Percentiles rank a stretch among this genome's conserved stretches.
Conservation (phyloP, 2,888 invertebrate species). For the Cephalotes varians region DNA sequence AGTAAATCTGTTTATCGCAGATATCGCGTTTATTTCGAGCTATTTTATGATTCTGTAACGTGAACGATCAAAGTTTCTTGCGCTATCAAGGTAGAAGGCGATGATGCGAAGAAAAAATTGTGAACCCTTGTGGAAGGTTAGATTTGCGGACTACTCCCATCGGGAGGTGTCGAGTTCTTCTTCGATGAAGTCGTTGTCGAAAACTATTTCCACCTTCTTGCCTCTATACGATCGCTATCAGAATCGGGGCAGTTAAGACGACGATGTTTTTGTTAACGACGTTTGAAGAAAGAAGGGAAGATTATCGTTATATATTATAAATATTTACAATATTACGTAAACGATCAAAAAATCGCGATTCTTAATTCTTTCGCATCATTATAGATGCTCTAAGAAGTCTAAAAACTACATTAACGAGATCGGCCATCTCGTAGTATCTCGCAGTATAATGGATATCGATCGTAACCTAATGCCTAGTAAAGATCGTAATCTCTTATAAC, state of each 20-base stretch:
- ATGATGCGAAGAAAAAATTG: conserved; percentile 59
- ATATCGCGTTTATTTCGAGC: conserved; percentile 1
- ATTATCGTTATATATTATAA: conserved; percentile 43
- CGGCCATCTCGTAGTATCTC: background rate
- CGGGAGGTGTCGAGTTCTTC: conserved; percentile 47
- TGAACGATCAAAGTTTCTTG: conserved; percentile 45
- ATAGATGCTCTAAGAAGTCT: background rate
- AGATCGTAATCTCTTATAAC: background rate
- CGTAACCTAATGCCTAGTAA: conserved; percentile 4
- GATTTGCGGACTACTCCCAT: conserved; percentile 60
- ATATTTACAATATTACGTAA: conserved; percentile 57
- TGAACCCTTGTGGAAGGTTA: conserved; percentile 52
- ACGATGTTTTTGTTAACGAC: conserved; percentile 61
- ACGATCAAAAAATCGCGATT: conserved; percentile 53
- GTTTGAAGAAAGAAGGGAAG: background rate
- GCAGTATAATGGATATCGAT: conserved; percentile 6
- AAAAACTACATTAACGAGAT: background rate
- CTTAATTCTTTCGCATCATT: background rate
- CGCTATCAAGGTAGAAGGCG: conserved; percentile 16
- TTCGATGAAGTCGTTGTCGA: conserved; percentile 62
- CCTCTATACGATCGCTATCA: conserved; percentile 62
- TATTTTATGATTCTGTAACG: conserved; percentile 6
- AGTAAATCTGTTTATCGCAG: background rate
- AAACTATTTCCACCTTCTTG: conserved; percentile 47
- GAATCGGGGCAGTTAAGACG: conserved; percentile 56